Evolutionary conservation across 2,888 invertebrate genomes (phyloP), one percentile per base, ranked within the genome.

Genomic region (Cynaeus angustus): DNA sequence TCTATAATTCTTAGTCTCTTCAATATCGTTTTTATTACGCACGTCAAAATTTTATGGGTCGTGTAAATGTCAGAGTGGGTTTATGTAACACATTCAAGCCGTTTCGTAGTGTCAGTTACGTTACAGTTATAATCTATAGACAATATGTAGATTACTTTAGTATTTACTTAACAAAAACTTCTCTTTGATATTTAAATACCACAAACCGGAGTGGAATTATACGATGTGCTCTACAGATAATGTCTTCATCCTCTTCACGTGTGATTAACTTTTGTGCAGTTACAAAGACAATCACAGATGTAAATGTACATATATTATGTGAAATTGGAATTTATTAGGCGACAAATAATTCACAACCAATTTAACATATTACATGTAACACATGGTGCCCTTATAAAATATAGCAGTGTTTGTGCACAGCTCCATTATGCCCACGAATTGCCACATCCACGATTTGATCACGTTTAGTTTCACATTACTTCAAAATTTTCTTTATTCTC

Each of bases 361-460:
- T 72, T 72, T 65, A 72, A 72, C 72, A 65, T 58, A 70, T 67
- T 70, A 62, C 50, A 65, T 38, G 50, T 28, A 62, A 61, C 68
- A 70, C 58, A 68, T 72, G 72, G 68, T 41, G 67, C 33, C 61
- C 58, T 64, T 65, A 48, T 50, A 67, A 45, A 58, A 67, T 61
- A 62, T 65, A 37, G 58, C 66, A 69, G 46, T 67, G 43, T 62
- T 41, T 33, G 64, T 64, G 48, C 50, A 72, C 50, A 41, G 45
- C 37, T 66, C 43, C 30, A 58, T 16, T 61, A 38, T 10, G 53
- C 45, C 61, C 58, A 45, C 33, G 10, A 58, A 58, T 67, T 59
- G 8, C 9, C 12, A 7, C 37, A 21, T 21, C 21, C 21, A 21
- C 21, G 6, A 41, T n/a, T 41, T 13, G 13, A 41, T 41, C 13